These are phyloP conservation scores for Coelopa pilipes DNA, from an alignment of 2,888 invertebrate genomes.

Conservation along the genomic window DNA sequence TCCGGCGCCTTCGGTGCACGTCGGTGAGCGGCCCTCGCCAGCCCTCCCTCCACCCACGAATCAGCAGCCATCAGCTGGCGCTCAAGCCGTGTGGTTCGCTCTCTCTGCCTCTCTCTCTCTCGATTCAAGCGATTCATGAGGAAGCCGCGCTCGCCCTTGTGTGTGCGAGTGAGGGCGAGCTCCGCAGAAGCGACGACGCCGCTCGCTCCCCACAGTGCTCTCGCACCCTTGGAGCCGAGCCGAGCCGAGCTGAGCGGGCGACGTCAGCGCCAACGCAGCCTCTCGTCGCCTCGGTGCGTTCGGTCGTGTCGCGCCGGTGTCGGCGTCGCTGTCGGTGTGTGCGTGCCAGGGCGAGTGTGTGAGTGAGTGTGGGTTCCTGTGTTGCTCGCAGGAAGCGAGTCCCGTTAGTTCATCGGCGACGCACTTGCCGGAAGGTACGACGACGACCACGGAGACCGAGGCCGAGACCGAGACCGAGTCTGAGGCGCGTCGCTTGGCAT, in stretches of 20 bases:
- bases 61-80: background rate
- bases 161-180: background rate
- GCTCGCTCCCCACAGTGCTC: background rate
- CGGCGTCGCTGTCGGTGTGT: too few species aligned
- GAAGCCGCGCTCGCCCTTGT: too few species aligned
- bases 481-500: too few species aligned
- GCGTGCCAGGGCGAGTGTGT: conserved; percentile 20
- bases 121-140: background rate
- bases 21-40: too few species aligned
- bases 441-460: too few species aligned
- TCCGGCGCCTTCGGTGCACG: too few species aligned
- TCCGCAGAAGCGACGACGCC: background rate
- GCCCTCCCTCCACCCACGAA: too few species aligned
- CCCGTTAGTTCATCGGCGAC: conserved; percentile 59
- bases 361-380: conserved; percentile 12
- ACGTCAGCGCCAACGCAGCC: background rate
- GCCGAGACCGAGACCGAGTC: too few species aligned
- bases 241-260: too few species aligned
- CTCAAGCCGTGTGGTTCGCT: too few species aligned
- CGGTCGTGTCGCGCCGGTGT: too few species aligned
- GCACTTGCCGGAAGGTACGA: conserved; percentile 59
- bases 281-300: conserved; percentile 26
- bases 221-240: too few species aligned
- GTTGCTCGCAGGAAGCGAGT: conserved; percentile 40
- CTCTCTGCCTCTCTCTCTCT: conserved; percentile 4